Percentiles rank a stretch among this genome's conserved stretches.
Conservation (phyloP, 2,888 invertebrate species). For the Calameuta idolon region DNA sequence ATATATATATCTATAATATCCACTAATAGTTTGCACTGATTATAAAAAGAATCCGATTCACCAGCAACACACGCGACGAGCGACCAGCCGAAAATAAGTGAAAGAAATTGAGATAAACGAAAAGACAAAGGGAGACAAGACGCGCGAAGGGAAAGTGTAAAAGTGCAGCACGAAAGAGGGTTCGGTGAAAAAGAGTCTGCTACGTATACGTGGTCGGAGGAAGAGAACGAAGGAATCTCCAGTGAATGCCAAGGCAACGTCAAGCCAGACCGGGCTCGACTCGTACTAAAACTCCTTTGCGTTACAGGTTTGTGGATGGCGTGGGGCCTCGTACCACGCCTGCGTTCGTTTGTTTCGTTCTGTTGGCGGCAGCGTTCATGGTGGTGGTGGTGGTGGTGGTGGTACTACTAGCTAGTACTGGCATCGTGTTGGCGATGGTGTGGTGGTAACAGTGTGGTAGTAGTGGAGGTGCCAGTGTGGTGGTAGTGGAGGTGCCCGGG, state of each 20-base stretch:
- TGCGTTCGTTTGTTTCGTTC: neutral
- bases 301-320: slow-evolving; percentile 10
- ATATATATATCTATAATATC: no score
- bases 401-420: no score
- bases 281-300: slow-evolving; percentile 33
- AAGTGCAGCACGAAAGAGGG: neutral
- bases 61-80: no score
- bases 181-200: neutral
- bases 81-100: no score
- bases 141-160: neutral
- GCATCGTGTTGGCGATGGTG: no score
- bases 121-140: neutral
- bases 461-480: no score
- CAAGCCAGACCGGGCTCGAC: slow-evolving; percentile 43
- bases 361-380: no score
- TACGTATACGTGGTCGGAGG: neutral
- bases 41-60: no score
- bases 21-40: no score
- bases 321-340: slow-evolving; percentile 9
- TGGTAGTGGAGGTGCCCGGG: neutral
- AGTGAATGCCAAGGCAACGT: slow-evolving; percentile 19
- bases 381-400: no score
- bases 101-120: neutral
- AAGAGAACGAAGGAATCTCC: neutral
- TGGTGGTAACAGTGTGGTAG: no score